Evolutionary conservation across 2,113 vertebrate species (phyloP).

Genomic region (Pardalotus punctatus): DNA sequence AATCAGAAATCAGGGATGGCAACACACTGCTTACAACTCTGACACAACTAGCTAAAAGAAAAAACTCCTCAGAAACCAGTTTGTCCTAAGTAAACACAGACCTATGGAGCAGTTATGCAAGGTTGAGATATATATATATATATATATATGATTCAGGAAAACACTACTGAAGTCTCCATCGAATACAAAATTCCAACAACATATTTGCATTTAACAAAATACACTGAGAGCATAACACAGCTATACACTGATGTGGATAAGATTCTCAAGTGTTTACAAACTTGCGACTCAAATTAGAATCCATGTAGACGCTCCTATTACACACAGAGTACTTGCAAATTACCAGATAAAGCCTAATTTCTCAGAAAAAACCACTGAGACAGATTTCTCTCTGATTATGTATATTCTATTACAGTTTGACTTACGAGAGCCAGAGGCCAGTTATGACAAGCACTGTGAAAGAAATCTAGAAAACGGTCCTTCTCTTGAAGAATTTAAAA

Average conservation of each 20-base stretch:
- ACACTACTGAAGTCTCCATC: background rate
- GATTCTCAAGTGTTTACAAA: background rate
- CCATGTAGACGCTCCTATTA: background rate
- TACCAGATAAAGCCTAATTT: background rate
- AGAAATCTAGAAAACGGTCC: background rate
- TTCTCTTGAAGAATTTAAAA: background rate
- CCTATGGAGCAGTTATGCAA: background rate
- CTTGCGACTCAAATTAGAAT: background rate
- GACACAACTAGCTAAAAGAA: background rate
- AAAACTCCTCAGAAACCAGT: background rate
- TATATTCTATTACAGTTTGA: background rate
- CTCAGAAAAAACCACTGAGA: background rate
- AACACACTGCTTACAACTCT: background rate
- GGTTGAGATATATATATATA: accelerated
- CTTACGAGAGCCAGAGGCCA: background rate
- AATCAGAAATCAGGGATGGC: background rate
- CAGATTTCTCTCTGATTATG: background rate
- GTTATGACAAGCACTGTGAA: background rate
- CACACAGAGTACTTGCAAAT: background rate
- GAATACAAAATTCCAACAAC: background rate
- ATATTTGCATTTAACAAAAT: background rate
- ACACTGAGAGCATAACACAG: background rate
- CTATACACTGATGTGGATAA: background rate
- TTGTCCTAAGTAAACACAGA: background rate
- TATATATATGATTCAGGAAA: background rate